phyloP scores from a whole-genome alignment of 2,797 vertebrate species.

The Loris lydekkerianus region DNA sequence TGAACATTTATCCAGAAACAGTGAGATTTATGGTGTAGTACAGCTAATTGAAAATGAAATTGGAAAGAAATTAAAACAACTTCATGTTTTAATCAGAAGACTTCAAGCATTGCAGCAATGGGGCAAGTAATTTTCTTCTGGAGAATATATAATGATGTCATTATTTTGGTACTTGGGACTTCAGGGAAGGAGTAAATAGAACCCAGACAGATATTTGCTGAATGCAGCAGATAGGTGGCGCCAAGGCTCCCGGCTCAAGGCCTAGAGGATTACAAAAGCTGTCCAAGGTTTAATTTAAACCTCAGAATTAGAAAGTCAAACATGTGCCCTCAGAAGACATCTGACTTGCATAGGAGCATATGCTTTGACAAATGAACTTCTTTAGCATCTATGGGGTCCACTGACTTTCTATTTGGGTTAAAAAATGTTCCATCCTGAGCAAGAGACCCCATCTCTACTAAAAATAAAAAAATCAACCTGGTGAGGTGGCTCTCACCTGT shows the following conservation, averaged over 20 bases:
- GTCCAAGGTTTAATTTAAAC: conserved; percentile 67
- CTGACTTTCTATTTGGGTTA: conserved; percentile 65
- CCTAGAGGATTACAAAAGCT: conserved; percentile 55
- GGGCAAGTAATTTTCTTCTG: conserved; percentile 86
- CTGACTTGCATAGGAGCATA: conserved; percentile 28
- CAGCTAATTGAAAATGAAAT: conserved; percentile 80
- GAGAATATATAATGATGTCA: conserved; percentile 88
- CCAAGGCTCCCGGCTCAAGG: conserved; percentile 62
- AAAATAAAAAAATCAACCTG: neutral
- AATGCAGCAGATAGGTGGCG: conserved; percentile 75
- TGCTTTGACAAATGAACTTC: conserved; percentile 74
- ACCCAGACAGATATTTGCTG: conserved; percentile 82
- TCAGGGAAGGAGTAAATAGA: conserved; percentile 77
- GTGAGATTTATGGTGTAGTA: conserved; percentile 65
- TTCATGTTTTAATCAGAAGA: conserved; percentile 84
- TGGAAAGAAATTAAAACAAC: conserved; percentile 80
- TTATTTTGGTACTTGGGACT: conserved; percentile 87
- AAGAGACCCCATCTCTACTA: neutral
- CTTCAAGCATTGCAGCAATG: conserved; percentile 79
- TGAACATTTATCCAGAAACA: conserved; percentile 73
- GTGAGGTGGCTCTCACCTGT: neutral
- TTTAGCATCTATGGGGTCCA: conserved; percentile 27
- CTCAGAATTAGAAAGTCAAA: conserved; percentile 69
- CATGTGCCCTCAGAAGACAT: conserved; percentile 62
- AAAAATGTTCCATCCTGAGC: conserved; percentile 30